A percentile compares a stretch with the other conserved stretches of the same genome.
phyloP scores from a whole-genome alignment of 2,113 vertebrate genomes.

The Puma concolor region DNA sequence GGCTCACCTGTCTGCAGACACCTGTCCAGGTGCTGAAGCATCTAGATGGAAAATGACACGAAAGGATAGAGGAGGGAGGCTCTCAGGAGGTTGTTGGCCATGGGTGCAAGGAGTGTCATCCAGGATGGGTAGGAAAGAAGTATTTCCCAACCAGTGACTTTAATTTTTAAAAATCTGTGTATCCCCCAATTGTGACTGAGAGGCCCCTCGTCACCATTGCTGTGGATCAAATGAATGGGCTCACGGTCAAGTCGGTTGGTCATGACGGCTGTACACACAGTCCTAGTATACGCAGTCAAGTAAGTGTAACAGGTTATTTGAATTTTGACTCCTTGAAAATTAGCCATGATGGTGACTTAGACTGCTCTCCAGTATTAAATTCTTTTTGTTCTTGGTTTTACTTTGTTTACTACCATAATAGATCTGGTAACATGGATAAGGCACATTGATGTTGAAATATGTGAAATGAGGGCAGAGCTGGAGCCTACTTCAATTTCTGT shows the following conservation, averaged over 20 bases:
- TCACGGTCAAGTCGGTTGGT: background rate
- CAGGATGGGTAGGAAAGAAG: background rate
- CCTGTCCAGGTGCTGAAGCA: background rate
- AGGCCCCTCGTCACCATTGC: rapidly evolving
- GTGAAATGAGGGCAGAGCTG: too few species aligned
- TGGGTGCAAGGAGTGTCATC: background rate
- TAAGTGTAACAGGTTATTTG: background rate
- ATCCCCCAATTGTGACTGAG: background rate
- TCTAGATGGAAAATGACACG: background rate
- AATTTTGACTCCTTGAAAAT: background rate
- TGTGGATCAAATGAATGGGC: background rate
- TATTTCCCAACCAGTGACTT: background rate
- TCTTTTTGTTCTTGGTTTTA: background rate
- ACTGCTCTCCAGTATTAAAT: background rate
- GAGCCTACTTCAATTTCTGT: too few species aligned
- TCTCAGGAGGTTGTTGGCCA: background rate
- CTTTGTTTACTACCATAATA: background rate
- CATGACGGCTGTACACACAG: rapidly evolving
- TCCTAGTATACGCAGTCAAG: background rate
- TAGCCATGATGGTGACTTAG: background rate
- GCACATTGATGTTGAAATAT: background rate
- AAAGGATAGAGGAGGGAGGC: background rate
- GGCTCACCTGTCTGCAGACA: background rate
- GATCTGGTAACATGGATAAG: background rate
- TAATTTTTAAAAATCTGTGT: background rate